A percentile compares a stretch with the other conserved stretches of the same genome.
These are phyloP conservation scores for Andrena praecox DNA, from an alignment of 2,888 invertebrate genomes.

Conservation along the genomic window DNA sequence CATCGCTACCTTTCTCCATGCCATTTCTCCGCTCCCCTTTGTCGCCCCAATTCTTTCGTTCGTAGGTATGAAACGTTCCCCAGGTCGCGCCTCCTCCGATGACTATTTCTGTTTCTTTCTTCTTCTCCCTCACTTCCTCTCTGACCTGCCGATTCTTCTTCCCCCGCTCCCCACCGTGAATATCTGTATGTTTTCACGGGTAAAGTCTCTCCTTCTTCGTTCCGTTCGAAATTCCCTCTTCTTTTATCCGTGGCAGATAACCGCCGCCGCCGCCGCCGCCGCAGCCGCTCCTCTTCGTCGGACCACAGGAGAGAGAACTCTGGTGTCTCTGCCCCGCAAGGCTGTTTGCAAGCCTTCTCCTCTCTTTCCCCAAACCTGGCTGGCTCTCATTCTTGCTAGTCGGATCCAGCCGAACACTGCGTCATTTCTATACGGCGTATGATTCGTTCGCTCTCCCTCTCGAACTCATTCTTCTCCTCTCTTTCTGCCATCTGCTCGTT, in stretches of 20 bases:
- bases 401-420: constrained; percentile 62
- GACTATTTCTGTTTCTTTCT: neutral
- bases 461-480: neutral
- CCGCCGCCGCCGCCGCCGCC: neutral
- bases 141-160: constrained; percentile 33
- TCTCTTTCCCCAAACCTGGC: constrained; percentile 20
- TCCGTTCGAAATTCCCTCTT: constrained; percentile 18
- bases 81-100: neutral
- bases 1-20: neutral
- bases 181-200: constrained; percentile 20
- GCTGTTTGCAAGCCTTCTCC: constrained; percentile 20
- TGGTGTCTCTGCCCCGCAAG: constrained; percentile 46
- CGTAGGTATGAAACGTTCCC: neutral
- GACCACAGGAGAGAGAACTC: constrained; percentile 42
- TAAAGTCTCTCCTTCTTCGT: neutral
- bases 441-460: constrained; percentile 36
- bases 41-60: neutral
- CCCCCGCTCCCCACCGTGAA: neutral
- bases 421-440: constrained; percentile 65
- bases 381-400: constrained; percentile 44
- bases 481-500: constrained; percentile 5
- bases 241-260: neutral
- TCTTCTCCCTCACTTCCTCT: neutral
- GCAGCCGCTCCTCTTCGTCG: constrained; percentile 5
- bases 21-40: too few species aligned